Conservation (phyloP, 2,888 invertebrate species). For the Drosophila paramelanica region DNA sequence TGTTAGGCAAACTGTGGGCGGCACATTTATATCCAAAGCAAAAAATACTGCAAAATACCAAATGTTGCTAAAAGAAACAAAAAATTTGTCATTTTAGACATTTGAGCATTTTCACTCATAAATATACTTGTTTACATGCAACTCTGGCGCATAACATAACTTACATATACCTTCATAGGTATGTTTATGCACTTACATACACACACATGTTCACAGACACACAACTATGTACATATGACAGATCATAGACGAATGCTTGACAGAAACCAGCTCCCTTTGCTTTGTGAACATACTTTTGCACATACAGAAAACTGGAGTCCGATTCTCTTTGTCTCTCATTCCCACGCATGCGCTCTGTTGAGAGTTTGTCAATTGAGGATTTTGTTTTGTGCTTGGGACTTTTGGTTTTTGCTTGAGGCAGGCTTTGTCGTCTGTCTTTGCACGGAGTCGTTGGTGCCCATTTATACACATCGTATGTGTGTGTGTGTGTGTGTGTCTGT, state of each 20-base stretch:
- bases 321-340: conserved; percentile 27
- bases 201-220: not conserved
- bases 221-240: conserved; percentile 10
- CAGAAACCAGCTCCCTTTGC: conserved; percentile 23
- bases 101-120: not conserved
- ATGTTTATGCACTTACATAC: not conserved
- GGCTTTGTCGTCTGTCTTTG: conserved; percentile 44
- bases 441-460: conserved; percentile 31
- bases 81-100: not conserved
- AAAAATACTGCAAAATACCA: conserved; percentile 8
- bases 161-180: conserved; percentile 1
- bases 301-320: conserved; percentile 44
- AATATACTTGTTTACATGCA: conserved; percentile 1
- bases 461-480: conserved; percentile 9
- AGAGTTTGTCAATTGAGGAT: conserved; percentile 49
- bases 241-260: conserved; percentile 46
- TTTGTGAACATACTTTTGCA: conserved; percentile 23
- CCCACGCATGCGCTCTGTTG: conserved; percentile 63
- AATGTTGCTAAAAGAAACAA: conserved; percentile 1
- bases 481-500: conserved; percentile 9
- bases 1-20: conserved; percentile 19
- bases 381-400: conserved; percentile 49
- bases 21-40: not conserved
- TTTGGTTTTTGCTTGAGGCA: conserved; percentile 69
- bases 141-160: conserved; percentile 7